Percentiles rank a stretch among this genome's conserved stretches.
Conservation (phyloP, 2,888 invertebrate species). For the Heteromurus nitidus region DNA sequence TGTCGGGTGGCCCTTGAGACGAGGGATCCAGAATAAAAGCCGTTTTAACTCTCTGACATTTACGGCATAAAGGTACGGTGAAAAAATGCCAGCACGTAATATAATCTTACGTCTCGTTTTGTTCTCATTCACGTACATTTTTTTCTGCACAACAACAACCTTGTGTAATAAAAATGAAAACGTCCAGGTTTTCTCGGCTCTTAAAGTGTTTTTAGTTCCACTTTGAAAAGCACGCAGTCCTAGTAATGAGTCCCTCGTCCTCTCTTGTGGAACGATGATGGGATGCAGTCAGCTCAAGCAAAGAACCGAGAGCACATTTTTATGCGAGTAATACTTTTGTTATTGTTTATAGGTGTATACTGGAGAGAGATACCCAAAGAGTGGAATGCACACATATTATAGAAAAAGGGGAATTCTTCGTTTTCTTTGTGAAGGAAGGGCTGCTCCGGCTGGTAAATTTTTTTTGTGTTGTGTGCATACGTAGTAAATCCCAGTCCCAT, state of each 20-base stretch:
- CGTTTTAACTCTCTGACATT: background rate
- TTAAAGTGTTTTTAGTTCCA: slow-evolving; percentile 30
- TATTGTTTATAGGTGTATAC: slow-evolving; percentile 8
- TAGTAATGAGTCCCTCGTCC: slow-evolving; percentile 38
- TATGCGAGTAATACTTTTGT: slow-evolving; percentile 9
- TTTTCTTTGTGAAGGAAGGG: slow-evolving; percentile 13
- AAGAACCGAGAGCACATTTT: slow-evolving; percentile 13
- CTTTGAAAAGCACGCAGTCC: slow-evolving; percentile 40
- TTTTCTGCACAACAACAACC: slow-evolving; percentile 31
- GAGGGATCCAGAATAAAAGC: slow-evolving; percentile 7
- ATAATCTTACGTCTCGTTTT: slow-evolving; percentile 34
- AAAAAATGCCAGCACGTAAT: slow-evolving; percentile 18
- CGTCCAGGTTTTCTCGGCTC: slow-evolving; percentile 17
- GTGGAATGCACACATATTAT: slow-evolving; percentile 1
- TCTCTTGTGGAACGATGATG: background rate
- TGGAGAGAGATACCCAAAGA: slow-evolving; percentile 1
- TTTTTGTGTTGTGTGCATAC: background rate
- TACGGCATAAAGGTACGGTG: background rate
- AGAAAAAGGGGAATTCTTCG: background rate
- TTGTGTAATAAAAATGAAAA: slow-evolving; percentile 23
- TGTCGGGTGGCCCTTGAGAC: background rate
- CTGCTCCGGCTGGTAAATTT: no score
- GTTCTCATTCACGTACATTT: slow-evolving; percentile 30
- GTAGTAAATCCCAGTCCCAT: slow-evolving; percentile 12
- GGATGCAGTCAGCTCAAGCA: background rate